Conservation (phyloP, 2,888 invertebrate species). For the Chrysodeixis includens region DNA sequence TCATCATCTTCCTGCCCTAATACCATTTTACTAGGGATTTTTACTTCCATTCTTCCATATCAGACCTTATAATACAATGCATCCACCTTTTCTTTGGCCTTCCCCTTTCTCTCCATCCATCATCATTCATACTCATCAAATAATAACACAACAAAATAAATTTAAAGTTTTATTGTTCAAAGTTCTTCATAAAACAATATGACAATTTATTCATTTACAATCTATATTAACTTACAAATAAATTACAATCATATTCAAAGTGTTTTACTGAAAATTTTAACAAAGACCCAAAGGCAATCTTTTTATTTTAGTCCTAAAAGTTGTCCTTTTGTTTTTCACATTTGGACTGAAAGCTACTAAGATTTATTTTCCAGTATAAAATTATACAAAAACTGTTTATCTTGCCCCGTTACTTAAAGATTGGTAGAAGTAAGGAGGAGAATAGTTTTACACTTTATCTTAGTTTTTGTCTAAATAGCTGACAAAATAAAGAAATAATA, state of each 20-base stretch:
- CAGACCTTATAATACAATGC: too few relatives aligned
- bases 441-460: not conserved
- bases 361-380: not conserved
- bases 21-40: too few relatives aligned
- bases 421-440: not conserved
- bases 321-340: not conserved
- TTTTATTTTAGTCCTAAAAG: too few relatives aligned
- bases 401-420: constrained; percentile 4
- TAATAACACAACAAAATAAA: constrained; percentile 9
- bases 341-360: not conserved
- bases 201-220: constrained; percentile 57
- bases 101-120: too few relatives aligned
- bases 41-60: too few relatives aligned
- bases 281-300: too few relatives aligned
- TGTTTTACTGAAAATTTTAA: constrained; percentile 25
- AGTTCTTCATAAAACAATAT: constrained; percentile 55
- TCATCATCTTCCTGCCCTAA: too few relatives aligned
- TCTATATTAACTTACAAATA: constrained; percentile 58
- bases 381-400: not conserved
- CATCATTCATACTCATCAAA: too few relatives aligned
- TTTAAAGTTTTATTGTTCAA: constrained; percentile 53
- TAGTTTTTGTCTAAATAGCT: not conserved
- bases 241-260: constrained; percentile 43
- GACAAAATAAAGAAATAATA: not conserved
- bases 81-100: too few relatives aligned